Conservation (phyloP, 2,797 vertebrate species). For the Xerus rutilus region DNA sequence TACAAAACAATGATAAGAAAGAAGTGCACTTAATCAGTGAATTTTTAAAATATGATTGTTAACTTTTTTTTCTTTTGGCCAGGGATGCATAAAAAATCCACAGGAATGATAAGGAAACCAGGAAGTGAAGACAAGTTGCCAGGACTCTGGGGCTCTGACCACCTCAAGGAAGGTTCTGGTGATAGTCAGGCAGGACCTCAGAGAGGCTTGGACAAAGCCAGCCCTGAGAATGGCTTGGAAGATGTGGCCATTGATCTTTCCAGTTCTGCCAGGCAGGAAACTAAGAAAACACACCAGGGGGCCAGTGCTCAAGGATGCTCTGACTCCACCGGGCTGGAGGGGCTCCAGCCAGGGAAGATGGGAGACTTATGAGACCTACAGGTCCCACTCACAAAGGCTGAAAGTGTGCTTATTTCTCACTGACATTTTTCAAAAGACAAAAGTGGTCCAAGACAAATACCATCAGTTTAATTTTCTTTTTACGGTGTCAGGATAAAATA, state of each 20-base stretch:
- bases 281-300: slow-evolving; percentile 70
- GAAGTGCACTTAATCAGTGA: background rate
- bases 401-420: background rate
- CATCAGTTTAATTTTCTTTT: background rate
- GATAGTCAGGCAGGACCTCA: slow-evolving; percentile 83
- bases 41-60: background rate
- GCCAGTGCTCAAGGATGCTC: background rate
- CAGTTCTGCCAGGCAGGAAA: slow-evolving; percentile 92
- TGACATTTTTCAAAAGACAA: background rate
- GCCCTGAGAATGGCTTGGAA: slow-evolving; percentile 87
- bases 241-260: slow-evolving; percentile 94
- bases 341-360: background rate
- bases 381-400: background rate
- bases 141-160: slow-evolving; percentile 86
- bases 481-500: slow-evolving; percentile 3
- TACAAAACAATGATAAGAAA: background rate
- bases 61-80: slow-evolving; percentile 36
- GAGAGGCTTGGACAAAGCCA: slow-evolving; percentile 79
- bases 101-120: slow-evolving; percentile 91
- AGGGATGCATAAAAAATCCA: slow-evolving; percentile 98
- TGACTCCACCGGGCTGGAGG: background rate
- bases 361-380: background rate
- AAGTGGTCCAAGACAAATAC: background rate
- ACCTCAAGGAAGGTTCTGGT: slow-evolving; percentile 86
- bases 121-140: slow-evolving; percentile 88